A percentile compares a stretch with the other conserved stretches of the same genome.
phyloP scores from a whole-genome alignment of 2,888 invertebrate species.

The Herminia tarsipennalis region DNA sequence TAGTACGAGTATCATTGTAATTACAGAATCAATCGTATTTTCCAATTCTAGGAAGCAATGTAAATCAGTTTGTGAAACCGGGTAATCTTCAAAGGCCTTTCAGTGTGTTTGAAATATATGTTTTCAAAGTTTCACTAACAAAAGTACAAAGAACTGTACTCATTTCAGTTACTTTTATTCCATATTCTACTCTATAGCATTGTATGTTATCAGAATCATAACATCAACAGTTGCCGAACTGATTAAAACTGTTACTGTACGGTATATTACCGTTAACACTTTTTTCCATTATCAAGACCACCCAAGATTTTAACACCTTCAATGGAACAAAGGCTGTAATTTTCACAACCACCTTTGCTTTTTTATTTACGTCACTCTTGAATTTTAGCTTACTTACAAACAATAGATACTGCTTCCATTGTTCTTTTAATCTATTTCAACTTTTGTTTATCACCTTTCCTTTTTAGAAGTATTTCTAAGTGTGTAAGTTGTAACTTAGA shows the following conservation, averaged over 20 bases:
- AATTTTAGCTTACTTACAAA: conserved; percentile 21
- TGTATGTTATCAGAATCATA: conserved; percentile 38
- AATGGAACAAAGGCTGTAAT: conserved; percentile 20
- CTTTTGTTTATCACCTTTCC: conserved; percentile 13
- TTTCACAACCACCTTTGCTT: conserved; percentile 32
- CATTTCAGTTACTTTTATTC: background rate
- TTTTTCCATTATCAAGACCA: conserved; percentile 46
- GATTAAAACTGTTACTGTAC: conserved; percentile 40
- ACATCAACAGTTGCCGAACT: conserved; percentile 31
- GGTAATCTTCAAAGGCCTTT: too few species aligned
- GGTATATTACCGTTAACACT: conserved; percentile 49
- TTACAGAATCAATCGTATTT: too few species aligned
- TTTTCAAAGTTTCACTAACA: background rate
- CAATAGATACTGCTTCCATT: conserved; percentile 31
- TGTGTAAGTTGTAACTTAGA: too few species aligned
- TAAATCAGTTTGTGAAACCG: too few species aligned
- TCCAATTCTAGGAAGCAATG: too few species aligned
- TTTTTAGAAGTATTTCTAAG: too few species aligned
- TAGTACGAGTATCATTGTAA: too few species aligned
- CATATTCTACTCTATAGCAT: conserved; percentile 11
- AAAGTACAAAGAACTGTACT: background rate
- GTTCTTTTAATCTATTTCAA: conserved; percentile 20
- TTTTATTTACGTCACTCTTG: conserved; percentile 36
- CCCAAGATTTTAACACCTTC: conserved; percentile 44
- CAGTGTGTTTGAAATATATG: too few species aligned